Evolutionary conservation across 30 jellyfish, hydroid and myxozoan genomes (phyloP), one percentile per base, ranked within the genome.

Genomic region (Aurelia sp.): DNA sequence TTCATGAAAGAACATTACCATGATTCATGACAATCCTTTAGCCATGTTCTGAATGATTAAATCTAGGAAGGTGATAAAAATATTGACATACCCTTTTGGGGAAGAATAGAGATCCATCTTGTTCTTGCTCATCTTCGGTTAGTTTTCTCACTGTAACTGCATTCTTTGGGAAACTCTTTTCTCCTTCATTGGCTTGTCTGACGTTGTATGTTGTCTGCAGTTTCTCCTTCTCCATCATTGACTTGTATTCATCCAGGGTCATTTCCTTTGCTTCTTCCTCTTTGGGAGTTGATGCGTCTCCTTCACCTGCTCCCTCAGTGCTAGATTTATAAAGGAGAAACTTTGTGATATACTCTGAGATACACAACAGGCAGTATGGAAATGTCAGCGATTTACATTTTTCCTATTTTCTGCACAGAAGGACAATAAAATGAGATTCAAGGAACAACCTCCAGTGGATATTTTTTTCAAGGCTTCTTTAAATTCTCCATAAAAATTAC

Each of bases 161-260:
- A 21, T 79, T 82, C 71, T 87, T 89, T 18, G 90, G 89, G 53
- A 71, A 62, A 58, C 65, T 79, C 80, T 88, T 93, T 47, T 79
- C 98, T 30, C 97, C 97, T 89, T 93, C 98, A 72, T 92, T 92
- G 4, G 97, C 98, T 58, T 83, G 90, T 62, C 98, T 62, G 72
- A 93, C 69, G 47, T 88, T 87, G 87, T n/a, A 83, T 31, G 95
- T 30, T 13, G 84, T 79, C 60, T 85, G 81, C 20, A 90, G 64
- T 66, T 85, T 79, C 52, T 73, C 85, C 60, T 78, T 76, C 60
- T 79, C 97, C 84, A 64, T 79, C 67, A 81, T 71, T 17, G 77
- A 23, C 65, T 84, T 88, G 88, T 80, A 93, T 65, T 93, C 98
- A 65, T 93, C 98, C 64, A 81, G 85, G 3, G 97, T 68, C 94